Evolutionary conservation across 2,888 invertebrate genomes (phyloP), one percentile per base, ranked within the genome.

Genomic region (Erebia epiphron): DNA sequence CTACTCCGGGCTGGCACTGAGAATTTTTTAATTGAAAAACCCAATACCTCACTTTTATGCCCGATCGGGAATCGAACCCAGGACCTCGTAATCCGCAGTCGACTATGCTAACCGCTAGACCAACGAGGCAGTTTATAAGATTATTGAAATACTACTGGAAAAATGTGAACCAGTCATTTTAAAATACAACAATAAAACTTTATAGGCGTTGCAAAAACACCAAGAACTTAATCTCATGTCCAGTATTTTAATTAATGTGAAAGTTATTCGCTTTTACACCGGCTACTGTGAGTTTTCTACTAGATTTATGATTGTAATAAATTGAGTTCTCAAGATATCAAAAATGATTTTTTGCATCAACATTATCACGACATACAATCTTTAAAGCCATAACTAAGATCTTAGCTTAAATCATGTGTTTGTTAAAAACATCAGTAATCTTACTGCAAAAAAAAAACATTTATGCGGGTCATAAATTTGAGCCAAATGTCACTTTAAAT

Each of bases 261-360:
- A 41, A 46, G 8, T 52, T 60, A 61, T 18, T 35, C 41, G 43
- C 52, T 61, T 61, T 61, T 35, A 58, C 67, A 67, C 1, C 21
- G 8, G 52, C 67, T 61, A 52, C 61, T 60, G 61, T 49, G n/a
- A 18, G 18, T 61, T 61, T 67, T 61, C 67, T 61, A 61, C 60
- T 49, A 46, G 43, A 67, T 50, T 61, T 52, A 18, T 11, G 21
- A n/a, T 18, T 18, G 18, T 10, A 52, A 67, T 67, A 67, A 67
- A 67, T 58, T 58, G 57, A 7, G 58, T 57, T 64, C 14, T 67
- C 57, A 67, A 50, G 60, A 50, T 60, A n/a, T 60, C 61, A 49
- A 60, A 61, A 52, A 67, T 35, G 49, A 21, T 50, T 67, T 35
- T 60, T 67, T 67, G 46, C 49, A 26, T 46, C 49, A 16, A 56